phyloP scores from a whole-genome alignment of 2,888 invertebrate genomes.

The Drosophila silvestris region DNA sequence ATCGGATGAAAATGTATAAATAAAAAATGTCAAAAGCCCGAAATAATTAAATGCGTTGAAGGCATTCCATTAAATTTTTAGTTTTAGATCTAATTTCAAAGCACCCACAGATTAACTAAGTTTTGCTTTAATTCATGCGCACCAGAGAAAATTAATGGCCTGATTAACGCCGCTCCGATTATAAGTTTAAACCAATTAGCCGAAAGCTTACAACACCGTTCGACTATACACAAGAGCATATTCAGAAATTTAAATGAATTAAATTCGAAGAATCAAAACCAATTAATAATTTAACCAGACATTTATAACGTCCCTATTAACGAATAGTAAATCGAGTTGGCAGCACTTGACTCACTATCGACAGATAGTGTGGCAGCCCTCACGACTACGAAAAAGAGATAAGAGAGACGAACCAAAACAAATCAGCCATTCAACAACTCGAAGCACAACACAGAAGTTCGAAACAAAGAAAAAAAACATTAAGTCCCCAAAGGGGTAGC shows the following conservation, averaged over 20 bases:
- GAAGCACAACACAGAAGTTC: conserved; percentile 50
- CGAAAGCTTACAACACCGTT: background rate
- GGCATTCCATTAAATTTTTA: background rate
- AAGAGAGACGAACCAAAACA: conserved; percentile 59
- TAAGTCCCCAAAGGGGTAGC: conserved; percentile 35
- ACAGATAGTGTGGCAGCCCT: conserved; percentile 31
- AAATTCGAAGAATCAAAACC: background rate
- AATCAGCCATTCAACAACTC: conserved; percentile 56
- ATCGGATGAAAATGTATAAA: background rate
- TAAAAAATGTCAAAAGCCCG: background rate
- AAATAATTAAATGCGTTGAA: background rate
- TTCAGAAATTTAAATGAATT: background rate
- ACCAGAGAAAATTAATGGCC: background rate
- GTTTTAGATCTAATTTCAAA: background rate
- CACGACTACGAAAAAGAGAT: conserved; percentile 42
- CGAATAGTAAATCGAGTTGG: background rate
- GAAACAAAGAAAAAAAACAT: conserved; percentile 17
- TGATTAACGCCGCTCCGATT: background rate
- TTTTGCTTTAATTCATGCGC: background rate
- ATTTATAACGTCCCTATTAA: background rate
- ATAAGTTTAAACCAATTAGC: background rate
- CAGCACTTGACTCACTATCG: conserved; percentile 10
- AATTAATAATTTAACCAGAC: background rate
- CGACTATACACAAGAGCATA: background rate
- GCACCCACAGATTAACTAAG: background rate